Base-by-base conservation (phyloP, 2,113 vertebrate species). In the Campylomormyrus tamandua region DNA sequence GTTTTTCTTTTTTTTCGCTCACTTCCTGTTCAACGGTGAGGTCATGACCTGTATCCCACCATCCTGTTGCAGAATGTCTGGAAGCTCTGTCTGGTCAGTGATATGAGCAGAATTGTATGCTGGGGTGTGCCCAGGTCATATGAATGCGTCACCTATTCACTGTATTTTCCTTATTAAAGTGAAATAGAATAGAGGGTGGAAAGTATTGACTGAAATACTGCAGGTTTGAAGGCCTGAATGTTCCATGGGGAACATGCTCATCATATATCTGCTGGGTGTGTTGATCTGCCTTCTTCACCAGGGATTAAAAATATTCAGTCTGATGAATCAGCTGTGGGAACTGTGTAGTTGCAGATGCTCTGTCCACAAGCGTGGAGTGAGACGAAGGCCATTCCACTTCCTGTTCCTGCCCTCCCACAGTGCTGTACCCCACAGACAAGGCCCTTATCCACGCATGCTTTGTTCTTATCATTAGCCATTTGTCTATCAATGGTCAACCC, bases 391-490 rank as follows among this genome's bases (percentile, higher is more conserved):
- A 42, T 45, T 56, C 39, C 87, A 88, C 56, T 66, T 88, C 56
- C 87, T 88, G 17, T 88, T 88, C 56, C 21, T 45, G 87, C 49
- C 17, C 35, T n/a, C 52, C 87, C 17, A 46, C 52, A 88, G 6
- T 6, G 19, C 77, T 83, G 24, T 48, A 13, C 27, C 45, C 46
- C 7, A 27, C 46, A 89, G 27, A 52, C 42, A 56, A 35, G 50
- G 53, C 50, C 50, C 77, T 58, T 83, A 89, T 89, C 77, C n/a
- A 13, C 11, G 74, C 19, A 21, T 89, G 52, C 50, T 31, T 27
- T 50, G 35, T 83, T 53, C 48, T 89, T 58, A 89, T 89, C 89
- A 45, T 7, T 3, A 5, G 74, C 89, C 89, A 84, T 89, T 84
- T 89, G 89, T 52, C 39, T 49, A 45, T 24, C 66, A 70, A 0